These are phyloP conservation scores for Pelosia muscerda DNA, from an alignment of 2,888 invertebrate genomes.

Conservation along the genomic window DNA sequence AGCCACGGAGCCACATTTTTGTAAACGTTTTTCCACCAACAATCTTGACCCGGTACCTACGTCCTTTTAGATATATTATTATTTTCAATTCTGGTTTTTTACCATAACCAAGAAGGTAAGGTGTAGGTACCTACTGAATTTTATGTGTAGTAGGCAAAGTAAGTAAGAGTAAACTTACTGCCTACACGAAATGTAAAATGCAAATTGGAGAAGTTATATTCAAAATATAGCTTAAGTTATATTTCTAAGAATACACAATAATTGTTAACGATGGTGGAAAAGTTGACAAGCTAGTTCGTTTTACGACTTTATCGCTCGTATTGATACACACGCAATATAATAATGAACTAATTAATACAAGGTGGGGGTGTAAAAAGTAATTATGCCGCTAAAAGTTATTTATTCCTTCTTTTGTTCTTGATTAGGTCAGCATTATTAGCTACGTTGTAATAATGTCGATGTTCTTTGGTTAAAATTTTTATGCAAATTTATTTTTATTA, in stretches of 20 bases:
- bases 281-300: background rate
- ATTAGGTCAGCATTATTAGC: constrained; percentile 1
- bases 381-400: background rate
- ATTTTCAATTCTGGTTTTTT: background rate
- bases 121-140: too few relatives aligned
- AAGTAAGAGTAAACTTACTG: too few relatives aligned
- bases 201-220: background rate
- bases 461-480: background rate
- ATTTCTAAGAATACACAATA: background rate
- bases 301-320: background rate
- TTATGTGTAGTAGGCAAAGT: background rate
- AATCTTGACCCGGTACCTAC: too few relatives aligned
- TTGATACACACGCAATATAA: constrained; percentile 36
- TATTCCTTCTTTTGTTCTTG: background rate
- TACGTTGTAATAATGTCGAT: background rate
- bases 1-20: too few relatives aligned
- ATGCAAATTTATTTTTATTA: background rate
- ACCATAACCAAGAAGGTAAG: background rate
- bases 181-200: background rate
- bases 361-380: constrained; percentile 30
- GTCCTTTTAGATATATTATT: too few relatives aligned
- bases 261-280: background rate
- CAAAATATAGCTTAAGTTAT: background rate
- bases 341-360: constrained; percentile 40
- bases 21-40: too few relatives aligned